These are phyloP conservation scores for Popillia japonica DNA, from an alignment of 1,140 invertebrate species.

Conservation along the genomic window DNA sequence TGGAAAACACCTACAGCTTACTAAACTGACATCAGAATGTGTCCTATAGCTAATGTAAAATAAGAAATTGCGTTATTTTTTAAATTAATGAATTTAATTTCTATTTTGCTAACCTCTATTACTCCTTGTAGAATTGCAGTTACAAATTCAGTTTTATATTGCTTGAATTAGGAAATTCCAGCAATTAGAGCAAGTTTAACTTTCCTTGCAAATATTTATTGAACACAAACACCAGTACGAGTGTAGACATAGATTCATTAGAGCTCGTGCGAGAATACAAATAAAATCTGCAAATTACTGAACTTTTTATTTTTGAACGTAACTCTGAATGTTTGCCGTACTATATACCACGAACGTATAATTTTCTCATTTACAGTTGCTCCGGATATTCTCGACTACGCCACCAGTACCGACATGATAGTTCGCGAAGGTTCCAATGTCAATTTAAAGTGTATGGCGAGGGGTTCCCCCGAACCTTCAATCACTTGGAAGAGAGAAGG, in stretches of 20 bases:
- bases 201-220: not conserved
- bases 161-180: too few species aligned
- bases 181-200: too few species aligned
- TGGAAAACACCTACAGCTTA: too few species aligned
- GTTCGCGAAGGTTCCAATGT: constrained; percentile 86
- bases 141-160: too few species aligned
- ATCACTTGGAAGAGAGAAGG: constrained; percentile 87
- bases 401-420: constrained; percentile 86
- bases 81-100: too few species aligned
- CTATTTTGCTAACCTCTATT: too few species aligned
- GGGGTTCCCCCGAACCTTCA: constrained; percentile 81
- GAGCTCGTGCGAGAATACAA: not conserved
- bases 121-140: too few species aligned
- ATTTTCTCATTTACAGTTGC: constrained; percentile 72
- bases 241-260: not conserved
- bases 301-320: not conserved
- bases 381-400: constrained; percentile 85
- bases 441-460: constrained; percentile 82
- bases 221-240: not conserved
- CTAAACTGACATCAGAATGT: too few species aligned
- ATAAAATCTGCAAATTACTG: not conserved
- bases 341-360: not conserved
- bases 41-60: too few species aligned
- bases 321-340: not conserved
- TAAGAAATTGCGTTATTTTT: too few species aligned